These are phyloP conservation scores for Eciton burchellii DNA, from an alignment of 1,140 invertebrate genomes.

Conservation along the genomic window DNA sequence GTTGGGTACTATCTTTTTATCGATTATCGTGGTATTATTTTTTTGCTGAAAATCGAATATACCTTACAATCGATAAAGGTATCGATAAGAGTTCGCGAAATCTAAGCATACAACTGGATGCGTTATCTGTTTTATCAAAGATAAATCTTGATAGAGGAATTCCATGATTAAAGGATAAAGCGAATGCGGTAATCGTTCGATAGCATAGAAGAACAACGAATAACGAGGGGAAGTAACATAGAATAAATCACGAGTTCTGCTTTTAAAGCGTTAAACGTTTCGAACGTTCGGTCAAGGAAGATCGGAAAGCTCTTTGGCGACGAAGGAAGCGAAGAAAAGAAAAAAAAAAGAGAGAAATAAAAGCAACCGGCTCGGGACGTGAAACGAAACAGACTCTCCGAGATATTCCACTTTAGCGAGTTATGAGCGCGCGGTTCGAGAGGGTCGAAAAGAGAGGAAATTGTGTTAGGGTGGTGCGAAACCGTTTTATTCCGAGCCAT, in stretches of 20 bases:
- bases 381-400: slow-evolving; percentile 39
- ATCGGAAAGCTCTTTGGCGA: slow-evolving; percentile 7
- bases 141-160: neutral
- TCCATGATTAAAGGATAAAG: neutral
- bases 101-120: neutral
- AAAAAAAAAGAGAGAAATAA: neutral
- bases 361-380: neutral
- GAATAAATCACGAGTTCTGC: slow-evolving; percentile 19
- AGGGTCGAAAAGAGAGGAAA: slow-evolving; percentile 48
- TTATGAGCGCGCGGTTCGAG: slow-evolving; percentile 41
- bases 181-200: neutral
- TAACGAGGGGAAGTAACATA: slow-evolving; percentile 9
- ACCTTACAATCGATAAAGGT: neutral
- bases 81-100: neutral
- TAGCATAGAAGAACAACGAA: neutral
- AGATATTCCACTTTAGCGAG: slow-evolving; percentile 49
- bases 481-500: slow-evolving; percentile 40
- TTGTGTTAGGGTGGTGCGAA: slow-evolving; percentile 40
- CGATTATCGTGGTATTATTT: slow-evolving; percentile 56
- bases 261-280: slow-evolving; percentile 25
- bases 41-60: slow-evolving; percentile 24
- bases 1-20: slow-evolving; percentile 30
- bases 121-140: neutral
- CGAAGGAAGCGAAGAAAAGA: neutral
- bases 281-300: slow-evolving; percentile 19